A percentile compares a stretch with the other conserved stretches of the same genome.
phyloP scores from a whole-genome alignment of 2,113 vertebrate genomes.

The Alethe diademata region DNA sequence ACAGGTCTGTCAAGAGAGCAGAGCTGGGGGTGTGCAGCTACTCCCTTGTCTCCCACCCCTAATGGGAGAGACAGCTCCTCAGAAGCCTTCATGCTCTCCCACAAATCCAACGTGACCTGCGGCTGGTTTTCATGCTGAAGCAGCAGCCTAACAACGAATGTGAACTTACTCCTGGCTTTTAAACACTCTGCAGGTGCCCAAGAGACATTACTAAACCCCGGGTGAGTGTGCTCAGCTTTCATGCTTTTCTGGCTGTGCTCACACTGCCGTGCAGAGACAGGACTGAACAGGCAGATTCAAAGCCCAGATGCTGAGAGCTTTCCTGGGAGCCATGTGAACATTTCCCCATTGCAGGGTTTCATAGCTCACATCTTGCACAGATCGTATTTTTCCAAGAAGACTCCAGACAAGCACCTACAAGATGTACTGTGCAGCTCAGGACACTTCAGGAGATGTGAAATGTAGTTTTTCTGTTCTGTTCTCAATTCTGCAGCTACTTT shows the following conservation, averaged over 20 bases:
- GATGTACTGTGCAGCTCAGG: not conserved
- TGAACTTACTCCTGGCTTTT: not conserved
- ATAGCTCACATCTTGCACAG: not conserved
- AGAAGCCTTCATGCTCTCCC: not conserved
- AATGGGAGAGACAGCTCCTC: not conserved
- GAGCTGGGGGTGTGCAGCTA: not conserved
- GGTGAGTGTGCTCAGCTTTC: not conserved
- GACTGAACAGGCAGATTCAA: not conserved
- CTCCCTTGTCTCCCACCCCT: accelerated
- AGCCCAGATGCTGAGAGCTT: not conserved
- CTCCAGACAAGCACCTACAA: not conserved
- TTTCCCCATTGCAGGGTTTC: accelerated
- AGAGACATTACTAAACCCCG: not conserved
- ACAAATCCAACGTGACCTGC: not conserved
- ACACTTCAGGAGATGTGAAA: not conserved
- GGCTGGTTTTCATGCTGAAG: not conserved
- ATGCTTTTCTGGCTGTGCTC: not conserved
- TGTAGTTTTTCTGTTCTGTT: not conserved
- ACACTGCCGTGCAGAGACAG: not conserved
- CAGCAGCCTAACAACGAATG: not conserved
- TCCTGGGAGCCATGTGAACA: not conserved
- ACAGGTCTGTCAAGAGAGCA: not conserved
- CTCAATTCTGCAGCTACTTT: not conserved
- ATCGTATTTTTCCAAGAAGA: not conserved
- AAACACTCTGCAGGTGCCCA: not conserved